These are phyloP conservation scores for Yponomeuta evonymella DNA, from an alignment of 2,888 invertebrate species.

Conservation along the genomic window DNA sequence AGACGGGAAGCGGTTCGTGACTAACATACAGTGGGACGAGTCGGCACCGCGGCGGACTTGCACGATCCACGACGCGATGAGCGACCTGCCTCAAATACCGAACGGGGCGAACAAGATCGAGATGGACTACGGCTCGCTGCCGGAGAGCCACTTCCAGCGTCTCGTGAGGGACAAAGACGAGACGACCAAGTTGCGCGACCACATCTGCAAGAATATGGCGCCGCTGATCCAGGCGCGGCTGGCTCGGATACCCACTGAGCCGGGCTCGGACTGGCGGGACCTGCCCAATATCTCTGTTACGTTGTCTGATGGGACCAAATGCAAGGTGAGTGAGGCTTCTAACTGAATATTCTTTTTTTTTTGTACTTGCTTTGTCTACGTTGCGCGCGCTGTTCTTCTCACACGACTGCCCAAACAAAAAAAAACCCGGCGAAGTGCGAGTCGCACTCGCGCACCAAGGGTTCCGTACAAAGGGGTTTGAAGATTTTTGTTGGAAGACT, in stretches of 20 bases:
- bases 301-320: conserved; percentile 81
- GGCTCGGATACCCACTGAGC: conserved; percentile 81
- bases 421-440: too few species aligned
- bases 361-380: background rate
- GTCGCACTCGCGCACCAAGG: too few species aligned
- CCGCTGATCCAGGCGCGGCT: conserved; percentile 87
- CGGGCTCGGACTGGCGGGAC: conserved; percentile 91
- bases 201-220: conserved; percentile 90
- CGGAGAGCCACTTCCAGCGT: conserved; percentile 85
- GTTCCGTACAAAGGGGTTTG: too few species aligned
- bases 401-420: too few species aligned
- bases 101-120: conserved; percentile 83
- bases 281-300: conserved; percentile 85
- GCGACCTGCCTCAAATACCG: conserved; percentile 84
- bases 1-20: conserved; percentile 64
- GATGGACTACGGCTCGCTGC: conserved; percentile 82
- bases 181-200: conserved; percentile 79
- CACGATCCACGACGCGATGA: conserved; percentile 88
- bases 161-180: conserved; percentile 77
- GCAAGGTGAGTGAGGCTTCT: conserved; percentile 55
- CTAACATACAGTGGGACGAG: conserved; percentile 78
- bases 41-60: conserved; percentile 86
- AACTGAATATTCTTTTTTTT: background rate
- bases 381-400: too few species aligned
- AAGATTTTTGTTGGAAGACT: too few species aligned